phyloP scores from a whole-genome alignment of 2,888 invertebrate species.

The Callosobruchus maculatus region DNA sequence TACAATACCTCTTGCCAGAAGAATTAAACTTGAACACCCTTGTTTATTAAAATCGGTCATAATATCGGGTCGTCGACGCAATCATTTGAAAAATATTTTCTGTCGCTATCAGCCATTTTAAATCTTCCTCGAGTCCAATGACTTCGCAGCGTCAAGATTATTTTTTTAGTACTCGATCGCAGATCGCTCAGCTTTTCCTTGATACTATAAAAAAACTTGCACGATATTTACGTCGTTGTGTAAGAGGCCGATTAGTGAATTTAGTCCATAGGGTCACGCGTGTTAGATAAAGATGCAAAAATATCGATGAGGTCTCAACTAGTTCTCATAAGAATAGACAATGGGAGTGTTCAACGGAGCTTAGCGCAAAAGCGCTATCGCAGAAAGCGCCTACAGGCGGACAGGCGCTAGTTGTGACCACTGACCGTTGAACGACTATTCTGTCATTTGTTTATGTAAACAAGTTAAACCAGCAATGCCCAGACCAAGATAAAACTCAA shows the following conservation, averaged over 20 bases:
- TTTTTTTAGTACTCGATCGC: not conserved
- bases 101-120: not conserved
- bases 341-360: too few species aligned
- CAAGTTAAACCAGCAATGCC: too few species aligned
- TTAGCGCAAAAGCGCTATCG: too few species aligned
- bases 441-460: too few species aligned
- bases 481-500: too few species aligned
- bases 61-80: not conserved
- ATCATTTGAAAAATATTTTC: not conserved
- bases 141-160: not conserved
- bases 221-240: not conserved
- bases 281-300: not conserved
- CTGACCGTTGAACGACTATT: too few species aligned
- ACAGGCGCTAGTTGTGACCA: too few species aligned
- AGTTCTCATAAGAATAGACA: not conserved
- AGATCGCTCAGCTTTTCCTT: not conserved
- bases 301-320: not conserved
- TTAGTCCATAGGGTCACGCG: not conserved
- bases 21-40: too few species aligned
- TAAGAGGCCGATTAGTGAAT: not conserved
- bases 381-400: too few species aligned
- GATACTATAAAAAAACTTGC: not conserved
- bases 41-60: not conserved
- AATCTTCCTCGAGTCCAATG: not conserved
- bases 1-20: too few species aligned